Evolutionary conservation across 2,113 vertebrate species (phyloP).

Genomic region (Zosterops lateralis): DNA sequence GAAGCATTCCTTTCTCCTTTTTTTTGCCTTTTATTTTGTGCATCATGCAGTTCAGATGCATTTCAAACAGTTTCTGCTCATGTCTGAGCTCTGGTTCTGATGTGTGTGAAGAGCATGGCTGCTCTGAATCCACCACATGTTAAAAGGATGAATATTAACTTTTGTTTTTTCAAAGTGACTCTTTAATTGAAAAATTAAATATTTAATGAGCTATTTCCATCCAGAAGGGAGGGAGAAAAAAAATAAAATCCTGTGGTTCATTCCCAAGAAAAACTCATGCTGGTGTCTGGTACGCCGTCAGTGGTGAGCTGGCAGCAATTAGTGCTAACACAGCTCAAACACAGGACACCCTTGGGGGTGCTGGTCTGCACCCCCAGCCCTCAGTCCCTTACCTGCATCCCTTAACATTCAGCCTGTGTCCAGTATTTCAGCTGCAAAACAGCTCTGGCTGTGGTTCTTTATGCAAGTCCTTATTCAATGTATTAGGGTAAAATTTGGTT

Average conservation of each 20-base stretch:
- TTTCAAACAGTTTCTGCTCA: neutral
- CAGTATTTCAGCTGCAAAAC: neutral
- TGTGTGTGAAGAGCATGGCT: neutral
- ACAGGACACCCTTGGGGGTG: neutral
- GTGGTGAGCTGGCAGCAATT: neutral
- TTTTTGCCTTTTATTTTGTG: neutral
- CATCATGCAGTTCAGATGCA: neutral
- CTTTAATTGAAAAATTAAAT: conserved; percentile 59
- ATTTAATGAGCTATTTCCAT: conserved; percentile 49
- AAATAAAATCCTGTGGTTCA: neutral
- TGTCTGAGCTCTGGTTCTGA: neutral
- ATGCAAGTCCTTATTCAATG: neutral
- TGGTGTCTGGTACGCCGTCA: neutral
- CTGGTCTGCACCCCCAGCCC: neutral
- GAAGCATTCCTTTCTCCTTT: neutral
- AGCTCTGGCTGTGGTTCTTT: neutral
- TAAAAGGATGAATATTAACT: conserved; percentile 43
- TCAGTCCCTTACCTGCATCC: neutral
- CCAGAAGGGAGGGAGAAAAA: neutral
- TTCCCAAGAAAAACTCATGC: neutral
- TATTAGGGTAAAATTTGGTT: neutral
- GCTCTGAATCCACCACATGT: neutral
- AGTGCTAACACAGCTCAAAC: neutral
- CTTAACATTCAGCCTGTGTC: neutral
- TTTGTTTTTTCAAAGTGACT: conserved; percentile 35